Evolutionary conservation across 2,113 vertebrate genomes (phyloP).

Genomic region (Stercorarius parasiticus): DNA sequence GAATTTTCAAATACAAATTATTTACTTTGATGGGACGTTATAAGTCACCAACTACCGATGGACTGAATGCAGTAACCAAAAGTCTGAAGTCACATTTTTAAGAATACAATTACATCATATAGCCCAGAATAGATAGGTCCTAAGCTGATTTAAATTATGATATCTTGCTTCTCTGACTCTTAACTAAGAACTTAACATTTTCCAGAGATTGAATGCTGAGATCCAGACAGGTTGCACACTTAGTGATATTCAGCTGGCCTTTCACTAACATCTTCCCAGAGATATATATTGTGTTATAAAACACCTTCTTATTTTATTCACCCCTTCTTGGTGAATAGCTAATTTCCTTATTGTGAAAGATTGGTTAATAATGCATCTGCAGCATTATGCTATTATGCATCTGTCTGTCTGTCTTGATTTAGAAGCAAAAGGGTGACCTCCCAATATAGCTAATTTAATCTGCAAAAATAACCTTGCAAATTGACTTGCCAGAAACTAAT

Average conservation of each 20-base stretch:
- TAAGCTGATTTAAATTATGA: background rate
- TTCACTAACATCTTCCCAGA: background rate
- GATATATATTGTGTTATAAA: slow-evolving; percentile 2
- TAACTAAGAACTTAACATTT: background rate
- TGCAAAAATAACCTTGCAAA: slow-evolving; percentile 68
- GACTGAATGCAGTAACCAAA: background rate
- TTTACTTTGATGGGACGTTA: background rate
- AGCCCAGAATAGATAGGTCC: background rate
- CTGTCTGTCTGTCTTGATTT: slow-evolving; percentile 68
- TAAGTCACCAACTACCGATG: background rate
- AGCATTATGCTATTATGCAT: slow-evolving; percentile 17
- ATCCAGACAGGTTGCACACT: background rate
- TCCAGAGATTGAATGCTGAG: background rate
- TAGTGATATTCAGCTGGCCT: background rate
- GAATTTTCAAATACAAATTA: background rate
- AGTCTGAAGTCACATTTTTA: background rate
- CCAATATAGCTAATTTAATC: slow-evolving; percentile 71
- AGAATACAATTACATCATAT: background rate
- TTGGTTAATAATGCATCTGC: background rate
- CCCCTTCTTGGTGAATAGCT: background rate
- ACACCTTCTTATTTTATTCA: background rate
- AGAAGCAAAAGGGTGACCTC: slow-evolving; percentile 69
- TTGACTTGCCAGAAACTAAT: slow-evolving; percentile 66
- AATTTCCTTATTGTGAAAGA: slow-evolving; percentile 31
- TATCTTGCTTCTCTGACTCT: background rate